Evolutionary conservation across 2,797 vertebrate genomes (phyloP), one percentile per base, ranked within the genome.

Genomic region (Danionella dracula): DNA sequence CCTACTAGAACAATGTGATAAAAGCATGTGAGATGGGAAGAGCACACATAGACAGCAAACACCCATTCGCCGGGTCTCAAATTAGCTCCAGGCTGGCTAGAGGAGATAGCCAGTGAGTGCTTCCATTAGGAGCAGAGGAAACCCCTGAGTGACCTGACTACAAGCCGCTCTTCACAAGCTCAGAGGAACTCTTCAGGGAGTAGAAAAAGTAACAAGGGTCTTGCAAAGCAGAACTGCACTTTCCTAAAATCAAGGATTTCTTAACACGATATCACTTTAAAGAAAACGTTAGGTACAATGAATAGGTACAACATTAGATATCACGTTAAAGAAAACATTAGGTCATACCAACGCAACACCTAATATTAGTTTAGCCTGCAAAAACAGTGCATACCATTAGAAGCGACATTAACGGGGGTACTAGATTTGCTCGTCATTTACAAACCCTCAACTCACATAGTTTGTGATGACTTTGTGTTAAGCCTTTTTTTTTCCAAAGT

Each of bases 51-150:
- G 34, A 42, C 29, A 35, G 32, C 23, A 67, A 55, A 49, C 15
- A 58, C 29, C 50, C 44, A 34, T 65, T 13, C 49, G 19, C 56
- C 61, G 58, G 29, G 72, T 70, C 72, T 68, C 61, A 44, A 68
- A 65, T 62, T 62, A 62, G 62, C 70, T 73, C 46, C 41, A 56
- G 66, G 66, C 56, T 57, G 49, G 44, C 61, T 65, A 15, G 61
- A 54, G 40, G 41, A 73, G 70, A 73, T 71, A 75, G 73, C 51
- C 34, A 49, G 35, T 58, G 48, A 61, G 48, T 59, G 55, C 46
- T 55, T 66, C 69, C 56, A 73, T 72, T 73, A 73, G 58, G 62
- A 42, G 66, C 56, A 46, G 19, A 44, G 49, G 6, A 54, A 27
- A 44, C 7, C 19, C 19, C 19, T 65, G 27, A 23, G 61, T 54